phyloP scores from a whole-genome alignment of 1,140 invertebrate species.

The Zaprionus tsacasi region DNA sequence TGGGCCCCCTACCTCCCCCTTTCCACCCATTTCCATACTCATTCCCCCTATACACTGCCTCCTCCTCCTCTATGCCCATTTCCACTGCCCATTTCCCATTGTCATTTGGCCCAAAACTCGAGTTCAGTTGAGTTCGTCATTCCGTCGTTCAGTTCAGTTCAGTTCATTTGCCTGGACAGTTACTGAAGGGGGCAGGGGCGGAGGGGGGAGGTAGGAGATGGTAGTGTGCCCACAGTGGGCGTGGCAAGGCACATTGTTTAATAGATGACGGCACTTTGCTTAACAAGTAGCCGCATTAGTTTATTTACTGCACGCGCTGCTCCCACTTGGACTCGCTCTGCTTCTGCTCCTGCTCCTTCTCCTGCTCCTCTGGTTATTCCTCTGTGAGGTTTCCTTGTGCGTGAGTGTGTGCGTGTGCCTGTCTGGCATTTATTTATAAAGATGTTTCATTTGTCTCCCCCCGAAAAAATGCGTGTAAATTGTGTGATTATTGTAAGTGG shows the following conservation, averaged over 20 bases:
- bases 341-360: not conserved
- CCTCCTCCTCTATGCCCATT: not conserved
- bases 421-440: conserved; percentile 71
- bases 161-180: conserved; percentile 60
- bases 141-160: conserved; percentile 61
- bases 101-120: conserved; percentile 46
- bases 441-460: conserved; percentile 50
- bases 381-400: conserved; percentile 9
- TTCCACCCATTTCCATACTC: not conserved
- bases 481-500: conserved; percentile 80
- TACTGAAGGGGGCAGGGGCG: not conserved
- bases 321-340: conserved; percentile 4
- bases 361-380: not conserved
- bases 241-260: conserved; percentile 64
- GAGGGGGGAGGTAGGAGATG: not conserved
- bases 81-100: conserved; percentile 38
- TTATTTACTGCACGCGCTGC: conserved; percentile 67
- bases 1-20: too few relatives aligned
- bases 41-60: not conserved
- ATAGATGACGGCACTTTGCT: conserved; percentile 81
- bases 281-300: conserved; percentile 80
- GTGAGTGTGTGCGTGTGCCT: conserved; percentile 34
- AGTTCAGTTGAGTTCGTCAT: conserved; percentile 62
- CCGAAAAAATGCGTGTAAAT: conserved; percentile 75
- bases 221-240: not conserved